A percentile compares a stretch with the other conserved stretches of the same genome.
Evolutionary conservation across 2,888 invertebrate genomes (phyloP).

Genomic region (Galerucella calmariensis): DNA sequence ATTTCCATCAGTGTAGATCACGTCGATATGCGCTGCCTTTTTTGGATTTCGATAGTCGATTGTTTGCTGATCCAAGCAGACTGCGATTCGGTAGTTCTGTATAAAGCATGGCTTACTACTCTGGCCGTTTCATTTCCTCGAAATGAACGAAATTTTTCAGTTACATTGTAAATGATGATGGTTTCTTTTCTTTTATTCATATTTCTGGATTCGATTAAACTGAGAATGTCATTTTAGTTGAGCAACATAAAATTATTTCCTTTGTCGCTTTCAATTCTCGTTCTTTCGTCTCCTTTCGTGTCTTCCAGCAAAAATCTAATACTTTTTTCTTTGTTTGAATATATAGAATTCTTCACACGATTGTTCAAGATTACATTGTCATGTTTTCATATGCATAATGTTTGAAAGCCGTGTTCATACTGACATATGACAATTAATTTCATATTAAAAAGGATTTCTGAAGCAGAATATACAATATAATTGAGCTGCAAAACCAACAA

Average conservation of each 20-base stretch:
- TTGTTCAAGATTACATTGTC: too few species aligned
- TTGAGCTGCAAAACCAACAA: conserved; percentile 24
- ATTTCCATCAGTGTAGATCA: conserved; percentile 66
- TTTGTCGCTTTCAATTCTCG: too few species aligned
- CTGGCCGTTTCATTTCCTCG: conserved; percentile 27
- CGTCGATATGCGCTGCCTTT: conserved; percentile 57
- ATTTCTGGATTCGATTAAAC: conserved; percentile 8
- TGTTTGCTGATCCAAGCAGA: conserved; percentile 48
- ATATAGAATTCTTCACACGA: too few species aligned
- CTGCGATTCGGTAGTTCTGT: conserved; percentile 35
- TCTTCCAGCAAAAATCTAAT: too few species aligned
- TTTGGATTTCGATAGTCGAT: conserved; percentile 54
- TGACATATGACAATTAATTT: neutral
- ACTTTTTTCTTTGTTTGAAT: too few species aligned
- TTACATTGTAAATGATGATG: conserved; percentile 17
- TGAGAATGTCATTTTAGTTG: neutral
- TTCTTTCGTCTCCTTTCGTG: too few species aligned
- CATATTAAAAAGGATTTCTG: neutral
- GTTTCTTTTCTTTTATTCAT: conserved; percentile 31
- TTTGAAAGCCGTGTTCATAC: too few species aligned
- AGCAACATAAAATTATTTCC: neutral
- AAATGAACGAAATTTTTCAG: conserved; percentile 25
- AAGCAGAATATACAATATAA: conserved; percentile 9
- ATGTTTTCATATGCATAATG: too few species aligned
- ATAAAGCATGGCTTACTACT: conserved; percentile 19